Percentiles rank a stretch among this genome's conserved stretches.
phyloP scores from a whole-genome alignment of 2,797 vertebrate genomes.

The Nothura maculosa region DNA sequence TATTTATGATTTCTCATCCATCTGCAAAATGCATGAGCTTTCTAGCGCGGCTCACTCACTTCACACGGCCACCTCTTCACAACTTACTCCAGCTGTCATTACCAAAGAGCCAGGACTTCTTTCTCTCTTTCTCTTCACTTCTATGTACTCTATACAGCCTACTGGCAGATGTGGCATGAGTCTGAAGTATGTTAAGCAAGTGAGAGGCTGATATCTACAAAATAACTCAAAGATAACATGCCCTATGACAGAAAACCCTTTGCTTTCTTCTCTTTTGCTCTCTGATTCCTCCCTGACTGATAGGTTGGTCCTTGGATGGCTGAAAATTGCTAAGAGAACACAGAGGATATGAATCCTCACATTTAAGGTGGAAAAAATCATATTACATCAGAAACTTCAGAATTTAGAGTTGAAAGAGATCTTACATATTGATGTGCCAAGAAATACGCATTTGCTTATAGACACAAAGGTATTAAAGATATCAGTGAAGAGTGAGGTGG shows the following conservation, averaged over 20 bases:
- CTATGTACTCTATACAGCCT: background rate
- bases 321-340: background rate
- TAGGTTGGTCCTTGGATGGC: background rate
- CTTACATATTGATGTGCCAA: background rate
- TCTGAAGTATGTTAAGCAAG: background rate
- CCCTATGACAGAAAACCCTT: background rate
- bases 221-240: background rate
- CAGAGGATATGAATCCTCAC: background rate
- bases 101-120: background rate
- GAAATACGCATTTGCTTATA: rapidly evolving
- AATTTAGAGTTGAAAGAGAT: background rate
- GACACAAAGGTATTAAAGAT: background rate
- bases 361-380: background rate
- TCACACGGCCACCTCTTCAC: background rate
- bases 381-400: background rate
- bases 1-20: background rate
- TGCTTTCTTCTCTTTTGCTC: background rate
- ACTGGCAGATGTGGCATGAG: background rate
- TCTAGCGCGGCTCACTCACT: background rate
- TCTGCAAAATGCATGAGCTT: no score
- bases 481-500: rapidly evolving
- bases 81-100: background rate
- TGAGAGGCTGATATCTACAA: background rate
- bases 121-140: background rate
- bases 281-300: background rate